Evolutionary conservation across 2,113 vertebrate species (phyloP).

Genomic region (Catharus fuscescens): DNA sequence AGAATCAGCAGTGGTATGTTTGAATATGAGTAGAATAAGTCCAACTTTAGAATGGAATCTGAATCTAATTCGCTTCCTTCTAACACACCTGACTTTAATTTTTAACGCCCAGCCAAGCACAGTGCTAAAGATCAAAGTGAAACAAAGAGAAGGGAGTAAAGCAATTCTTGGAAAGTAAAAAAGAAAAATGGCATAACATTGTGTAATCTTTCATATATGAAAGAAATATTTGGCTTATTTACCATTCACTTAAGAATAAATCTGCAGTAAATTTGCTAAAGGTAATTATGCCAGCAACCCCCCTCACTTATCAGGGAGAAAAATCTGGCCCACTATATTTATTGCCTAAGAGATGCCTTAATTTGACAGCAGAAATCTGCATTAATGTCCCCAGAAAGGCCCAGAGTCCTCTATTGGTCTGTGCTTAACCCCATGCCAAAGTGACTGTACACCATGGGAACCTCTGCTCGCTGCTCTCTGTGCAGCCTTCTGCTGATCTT

Average conservation of each 20-base stretch:
- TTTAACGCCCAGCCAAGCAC: conserved; percentile 33
- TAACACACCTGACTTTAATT: conserved; percentile 64
- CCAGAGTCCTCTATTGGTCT: background rate
- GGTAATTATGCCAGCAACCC: background rate
- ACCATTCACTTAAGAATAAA: background rate
- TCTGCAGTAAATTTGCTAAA: conserved; percentile 1
- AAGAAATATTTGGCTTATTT: conserved; percentile 7
- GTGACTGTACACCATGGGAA: background rate
- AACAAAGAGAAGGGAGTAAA: background rate
- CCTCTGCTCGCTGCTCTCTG: accelerated
- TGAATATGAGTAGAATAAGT: conserved; percentile 18
- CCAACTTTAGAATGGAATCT: conserved; percentile 52
- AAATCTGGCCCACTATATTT: background rate
- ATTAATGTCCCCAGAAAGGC: background rate
- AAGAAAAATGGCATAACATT: conserved; percentile 13
- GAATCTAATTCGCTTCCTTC: conserved; percentile 51
- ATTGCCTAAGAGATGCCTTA: background rate
- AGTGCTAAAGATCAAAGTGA: conserved; percentile 51
- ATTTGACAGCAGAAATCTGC: background rate
- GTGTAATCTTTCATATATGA: background rate
- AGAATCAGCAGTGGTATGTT: conserved; percentile 32
- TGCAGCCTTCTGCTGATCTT: background rate
- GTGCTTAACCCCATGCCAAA: background rate
- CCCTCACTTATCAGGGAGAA: background rate
- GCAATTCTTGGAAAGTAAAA: conserved; percentile 29